phyloP scores from a whole-genome alignment of 2,113 vertebrate genomes.

The Hemiscyllium ocellatum region DNA sequence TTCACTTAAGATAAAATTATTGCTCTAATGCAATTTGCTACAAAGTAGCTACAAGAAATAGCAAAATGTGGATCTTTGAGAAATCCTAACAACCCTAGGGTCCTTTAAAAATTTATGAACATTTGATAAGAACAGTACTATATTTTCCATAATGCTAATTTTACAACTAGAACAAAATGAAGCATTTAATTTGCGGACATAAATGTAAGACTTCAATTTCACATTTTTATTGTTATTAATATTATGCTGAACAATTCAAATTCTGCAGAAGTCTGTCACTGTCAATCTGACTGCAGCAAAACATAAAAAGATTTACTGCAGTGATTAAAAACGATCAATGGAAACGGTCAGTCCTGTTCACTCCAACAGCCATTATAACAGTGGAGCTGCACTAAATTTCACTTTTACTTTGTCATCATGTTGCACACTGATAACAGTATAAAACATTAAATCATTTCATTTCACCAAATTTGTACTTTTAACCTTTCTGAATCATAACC shows the following conservation, averaged over 20 bases:
- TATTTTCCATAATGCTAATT: conserved; percentile 37
- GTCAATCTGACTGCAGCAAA: neutral
- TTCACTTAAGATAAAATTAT: conserved; percentile 29
- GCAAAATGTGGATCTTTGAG: conserved; percentile 22
- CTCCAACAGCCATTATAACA: neutral
- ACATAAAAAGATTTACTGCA: conserved; percentile 18
- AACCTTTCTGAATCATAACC: neutral
- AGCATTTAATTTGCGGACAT: conserved; percentile 34
- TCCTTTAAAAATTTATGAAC: conserved; percentile 37
- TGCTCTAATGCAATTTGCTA: conserved; percentile 1
- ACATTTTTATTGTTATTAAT: conserved; percentile 37
- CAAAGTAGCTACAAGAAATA: conserved; percentile 26
- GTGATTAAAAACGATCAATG: neutral
- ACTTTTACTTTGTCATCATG: neutral
- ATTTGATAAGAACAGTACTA: conserved; percentile 37
- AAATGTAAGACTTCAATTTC: conserved; percentile 26
- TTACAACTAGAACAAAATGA: conserved; percentile 36
- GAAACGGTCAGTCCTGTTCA: neutral
- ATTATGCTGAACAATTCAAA: conserved; percentile 30
- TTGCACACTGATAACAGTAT: neutral
- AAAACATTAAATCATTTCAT: neutral
- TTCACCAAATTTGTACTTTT: neutral
- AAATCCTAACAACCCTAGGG: conserved; percentile 37
- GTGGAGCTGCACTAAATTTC: neutral
- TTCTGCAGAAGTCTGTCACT: neutral